Evolutionary conservation across 1,140 invertebrate genomes (phyloP).

Genomic region (Chlorops oryzae): DNA sequence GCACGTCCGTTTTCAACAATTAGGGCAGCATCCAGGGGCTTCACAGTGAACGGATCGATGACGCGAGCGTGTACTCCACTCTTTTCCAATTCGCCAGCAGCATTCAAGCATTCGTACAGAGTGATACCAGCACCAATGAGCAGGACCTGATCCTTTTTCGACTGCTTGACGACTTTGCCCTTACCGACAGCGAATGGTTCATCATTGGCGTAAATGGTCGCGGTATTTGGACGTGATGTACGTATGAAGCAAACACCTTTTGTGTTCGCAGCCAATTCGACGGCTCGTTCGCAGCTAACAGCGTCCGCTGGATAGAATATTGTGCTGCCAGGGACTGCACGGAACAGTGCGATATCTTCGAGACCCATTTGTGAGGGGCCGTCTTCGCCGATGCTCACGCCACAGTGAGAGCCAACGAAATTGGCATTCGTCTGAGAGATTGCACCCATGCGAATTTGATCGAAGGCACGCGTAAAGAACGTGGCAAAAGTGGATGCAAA

Average conservation of each 20-base stretch:
- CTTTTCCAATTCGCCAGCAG: slow-evolving; percentile 69
- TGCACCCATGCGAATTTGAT: slow-evolving; percentile 98
- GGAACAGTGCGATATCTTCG: slow-evolving; percentile 96
- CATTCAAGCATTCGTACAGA: slow-evolving; percentile 81
- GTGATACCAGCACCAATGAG: slow-evolving; percentile 91
- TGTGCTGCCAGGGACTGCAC: slow-evolving; percentile 82
- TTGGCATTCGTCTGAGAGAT: slow-evolving; percentile 98
- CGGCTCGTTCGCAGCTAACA: slow-evolving; percentile 85
- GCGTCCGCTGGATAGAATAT: slow-evolving; percentile 98
- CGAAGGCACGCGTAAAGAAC: slow-evolving; percentile 94
- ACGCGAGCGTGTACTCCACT: slow-evolving; percentile 69
- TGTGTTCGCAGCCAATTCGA: slow-evolving; percentile 93
- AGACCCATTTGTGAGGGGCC: slow-evolving; percentile 99
- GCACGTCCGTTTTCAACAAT: slow-evolving; percentile 75
- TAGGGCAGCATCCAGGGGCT: slow-evolving; percentile 80
- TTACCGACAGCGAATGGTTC: slow-evolving; percentile 76
- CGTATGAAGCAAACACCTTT: slow-evolving; percentile 94
- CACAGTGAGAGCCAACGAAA: slow-evolving; percentile 91
- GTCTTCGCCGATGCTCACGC: slow-evolving; percentile 93
- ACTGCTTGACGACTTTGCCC: slow-evolving; percentile 72
- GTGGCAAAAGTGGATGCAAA: slow-evolving; percentile 97
- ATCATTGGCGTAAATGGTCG: slow-evolving; percentile 83
- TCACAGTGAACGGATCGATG: slow-evolving; percentile 92
- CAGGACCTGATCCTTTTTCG: slow-evolving; percentile 69
- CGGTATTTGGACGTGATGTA: slow-evolving; percentile 85